Conservation (phyloP, 2,797 vertebrate species). For the Sebastes melanostomus region DNA sequence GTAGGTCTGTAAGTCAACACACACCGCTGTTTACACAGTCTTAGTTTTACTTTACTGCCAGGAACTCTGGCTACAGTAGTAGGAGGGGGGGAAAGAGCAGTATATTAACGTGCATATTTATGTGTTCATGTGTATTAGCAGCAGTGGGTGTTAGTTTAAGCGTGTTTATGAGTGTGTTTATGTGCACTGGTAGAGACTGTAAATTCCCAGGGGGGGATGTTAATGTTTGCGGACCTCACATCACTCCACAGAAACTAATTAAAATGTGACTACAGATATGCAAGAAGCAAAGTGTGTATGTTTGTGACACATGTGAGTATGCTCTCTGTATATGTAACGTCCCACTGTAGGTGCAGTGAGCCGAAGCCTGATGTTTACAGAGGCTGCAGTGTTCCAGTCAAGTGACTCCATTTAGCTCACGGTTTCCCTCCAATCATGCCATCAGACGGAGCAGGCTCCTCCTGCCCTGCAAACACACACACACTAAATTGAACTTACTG, state of each 20-base stretch:
- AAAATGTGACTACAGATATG: constrained; percentile 27
- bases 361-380: constrained; percentile 62
- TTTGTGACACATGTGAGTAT: constrained; percentile 7
- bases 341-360: constrained; percentile 9
- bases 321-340: constrained; percentile 1
- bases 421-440: constrained; percentile 67
- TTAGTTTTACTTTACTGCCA: constrained; percentile 28
- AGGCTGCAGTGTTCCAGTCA: constrained; percentile 77
- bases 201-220: constrained; percentile 45
- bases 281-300: not conserved
- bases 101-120: constrained; percentile 23
- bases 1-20: constrained; percentile 40
- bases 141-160: constrained; percentile 29
- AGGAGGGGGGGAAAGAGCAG: not conserved
- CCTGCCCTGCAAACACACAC: not conserved
- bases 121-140: constrained; percentile 35
- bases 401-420: constrained; percentile 76
- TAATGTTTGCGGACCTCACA: constrained; percentile 25
- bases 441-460: constrained; percentile 40
- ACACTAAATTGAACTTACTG: not conserved
- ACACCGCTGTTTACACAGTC: constrained; percentile 40
- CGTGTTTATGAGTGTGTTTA: constrained; percentile 60
- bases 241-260: constrained; percentile 28
- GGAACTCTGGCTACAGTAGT: constrained; percentile 4
- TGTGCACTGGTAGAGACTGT: constrained; percentile 25